A percentile compares a stretch with the other conserved stretches of the same genome.
These are phyloP conservation scores for Mastomys coucha DNA, from an alignment of 2,113 vertebrate species.

Conservation along the genomic window DNA sequence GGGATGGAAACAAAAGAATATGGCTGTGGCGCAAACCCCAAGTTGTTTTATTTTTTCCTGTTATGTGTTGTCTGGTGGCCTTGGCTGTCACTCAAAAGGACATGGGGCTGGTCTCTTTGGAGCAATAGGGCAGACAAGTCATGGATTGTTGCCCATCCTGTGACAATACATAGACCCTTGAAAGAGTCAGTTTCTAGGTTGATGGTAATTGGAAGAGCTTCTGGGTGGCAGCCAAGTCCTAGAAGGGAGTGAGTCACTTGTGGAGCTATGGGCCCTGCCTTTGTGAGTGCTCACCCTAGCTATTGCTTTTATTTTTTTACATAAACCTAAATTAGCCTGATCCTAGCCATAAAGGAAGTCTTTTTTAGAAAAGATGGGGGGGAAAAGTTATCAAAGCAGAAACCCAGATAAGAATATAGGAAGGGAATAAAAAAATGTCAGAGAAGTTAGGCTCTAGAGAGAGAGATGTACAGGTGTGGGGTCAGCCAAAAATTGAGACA, in stretches of 20 bases:
- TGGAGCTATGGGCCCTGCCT: neutral
- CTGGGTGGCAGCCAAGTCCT: neutral
- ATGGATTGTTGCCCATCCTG: neutral
- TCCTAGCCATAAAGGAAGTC: neutral
- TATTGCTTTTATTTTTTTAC: neutral
- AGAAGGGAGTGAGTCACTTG: neutral
- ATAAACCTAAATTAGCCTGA: neutral
- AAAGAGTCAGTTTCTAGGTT: slow-evolving; percentile 67
- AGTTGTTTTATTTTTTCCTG: neutral
- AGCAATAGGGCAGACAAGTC: neutral
- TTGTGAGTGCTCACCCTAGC: neutral
- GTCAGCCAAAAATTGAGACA: neutral
- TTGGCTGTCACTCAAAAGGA: neutral
- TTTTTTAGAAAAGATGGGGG: neutral
- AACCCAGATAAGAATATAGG: neutral
- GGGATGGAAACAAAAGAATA: fast-evolving
- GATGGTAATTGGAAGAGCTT: slow-evolving; percentile 75
- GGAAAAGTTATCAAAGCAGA: neutral
- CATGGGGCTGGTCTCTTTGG: neutral
- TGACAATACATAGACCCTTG: neutral
- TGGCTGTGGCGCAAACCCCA: neutral
- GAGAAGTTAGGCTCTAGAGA: neutral
- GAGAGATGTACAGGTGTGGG: neutral
- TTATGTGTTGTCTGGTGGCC: too few species aligned
- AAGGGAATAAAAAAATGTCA: neutral